Evolutionary conservation across 2,113 vertebrate genomes (phyloP).

Genomic region (Eulacestoma nigropectus): DNA sequence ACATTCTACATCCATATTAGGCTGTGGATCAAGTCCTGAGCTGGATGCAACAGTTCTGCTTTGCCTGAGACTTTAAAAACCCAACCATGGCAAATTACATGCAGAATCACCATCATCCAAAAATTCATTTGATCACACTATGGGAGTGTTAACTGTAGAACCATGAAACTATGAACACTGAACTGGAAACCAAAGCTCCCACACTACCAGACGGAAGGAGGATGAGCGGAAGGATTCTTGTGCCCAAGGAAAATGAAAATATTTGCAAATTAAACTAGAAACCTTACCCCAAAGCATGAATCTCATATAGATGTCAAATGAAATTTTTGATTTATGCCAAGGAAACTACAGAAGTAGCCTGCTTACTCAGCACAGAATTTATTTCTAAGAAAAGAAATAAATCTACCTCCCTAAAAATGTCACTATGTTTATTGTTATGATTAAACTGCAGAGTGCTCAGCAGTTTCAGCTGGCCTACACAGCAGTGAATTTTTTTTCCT

Average conservation of each 20-base stretch:
- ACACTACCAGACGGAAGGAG: neutral
- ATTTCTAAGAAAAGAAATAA: conserved; percentile 19
- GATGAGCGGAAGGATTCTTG: neutral
- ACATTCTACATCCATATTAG: conserved; percentile 80
- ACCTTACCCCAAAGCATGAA: neutral
- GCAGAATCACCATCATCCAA: neutral
- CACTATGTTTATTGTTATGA: conserved; percentile 13
- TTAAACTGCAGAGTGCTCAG: neutral
- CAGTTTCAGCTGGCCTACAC: neutral
- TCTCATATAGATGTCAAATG: neutral
- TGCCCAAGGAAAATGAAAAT: neutral
- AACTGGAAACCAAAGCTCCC: neutral
- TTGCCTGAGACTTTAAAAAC: conserved; percentile 15
- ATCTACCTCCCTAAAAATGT: conserved; percentile 23
- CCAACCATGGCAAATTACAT: neutral
- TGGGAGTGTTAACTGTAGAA: neutral
- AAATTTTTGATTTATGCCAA: neutral
- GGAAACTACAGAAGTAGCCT: neutral
- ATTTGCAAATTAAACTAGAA: neutral
- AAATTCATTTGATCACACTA: neutral
- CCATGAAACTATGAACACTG: neutral
- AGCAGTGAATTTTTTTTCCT: neutral
- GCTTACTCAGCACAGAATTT: conserved; percentile 10
- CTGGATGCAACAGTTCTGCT: conserved; percentile 33
- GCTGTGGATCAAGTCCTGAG: conserved; percentile 52